Base-by-base conservation (phyloP, 1,140 invertebrate species). In the Papilio machaon region DNA sequence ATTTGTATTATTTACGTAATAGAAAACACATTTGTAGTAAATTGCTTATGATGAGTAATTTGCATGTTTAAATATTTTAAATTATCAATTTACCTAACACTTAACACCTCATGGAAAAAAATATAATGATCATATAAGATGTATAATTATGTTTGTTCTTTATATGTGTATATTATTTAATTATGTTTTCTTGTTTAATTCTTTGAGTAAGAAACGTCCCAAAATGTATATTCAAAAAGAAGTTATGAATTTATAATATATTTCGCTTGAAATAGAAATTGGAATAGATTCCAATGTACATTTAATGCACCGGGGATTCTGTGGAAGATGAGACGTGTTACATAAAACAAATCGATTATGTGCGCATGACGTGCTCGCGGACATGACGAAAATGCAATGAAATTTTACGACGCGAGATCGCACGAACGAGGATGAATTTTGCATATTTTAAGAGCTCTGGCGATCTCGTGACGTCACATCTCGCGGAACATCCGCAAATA, bases 281-380 rank as follows among this genome's bases (percentile, higher is more conserved):
- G 19, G 30, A 75, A 75, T 49, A 75, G 46, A 43, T 74, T 9
- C 17, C 23, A 46, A 75, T 17, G n/a, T 75, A 46, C 46, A 30
- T 10, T 17, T 15, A 73, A 11, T 49, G 73, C 7, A 19, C 35
- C 11, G 43, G 8, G 74, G 8, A 54, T 52, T 70, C 30, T 15
- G 43, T 74, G 38, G 73, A 79, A 60, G 17, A 60, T 38, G 23
- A 58, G 49, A 78, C 49, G 75, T 43, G 52, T 79, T 79, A 79
- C 60, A 79, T 79, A 79, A 79, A 79, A 67, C 77, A 60, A 79
- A 79, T 79, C 77, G 77, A 79, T 79, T 79, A 67, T 79, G 38
- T 67, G 58, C 60, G 77, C 77, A 79, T 47, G 74, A 30, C 74
- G 43, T 19, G 30, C 11, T 70, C 46, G 74, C 43, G 47, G 46